Conservation (phyloP, 53 echinoderm and acorn worm species). For the Zoroaster sp. region DNA sequence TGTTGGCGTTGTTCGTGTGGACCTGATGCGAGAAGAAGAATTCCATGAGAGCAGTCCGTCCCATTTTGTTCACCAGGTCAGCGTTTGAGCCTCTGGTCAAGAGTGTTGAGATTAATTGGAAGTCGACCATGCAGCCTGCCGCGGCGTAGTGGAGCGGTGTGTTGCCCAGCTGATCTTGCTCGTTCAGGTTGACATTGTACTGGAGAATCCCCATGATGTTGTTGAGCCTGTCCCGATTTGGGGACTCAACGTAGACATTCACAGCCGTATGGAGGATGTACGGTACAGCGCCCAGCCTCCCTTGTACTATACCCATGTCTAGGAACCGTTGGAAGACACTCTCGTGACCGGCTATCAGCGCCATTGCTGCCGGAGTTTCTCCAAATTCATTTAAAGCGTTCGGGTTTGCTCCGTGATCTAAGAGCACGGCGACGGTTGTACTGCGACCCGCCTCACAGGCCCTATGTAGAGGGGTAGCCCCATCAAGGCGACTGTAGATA, state of each 20-base stretch:
- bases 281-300: conserved; percentile 29
- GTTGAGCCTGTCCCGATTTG: conserved; percentile 5
- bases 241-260: conserved; percentile 18
- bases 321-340: conserved; percentile 18
- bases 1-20: conserved; percentile 28
- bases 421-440: conserved; percentile 28
- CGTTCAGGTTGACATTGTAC: conserved; percentile 7
- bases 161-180: conserved; percentile 44
- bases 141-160: conserved; percentile 55
- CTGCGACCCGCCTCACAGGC: conserved; percentile 54
- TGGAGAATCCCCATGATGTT: conserved; percentile 3
- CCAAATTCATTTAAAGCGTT: conserved; percentile 38
- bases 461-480: conserved; percentile 55
- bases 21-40: conserved; percentile 24
- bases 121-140: conserved; percentile 42
- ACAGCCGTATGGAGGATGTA: conserved; percentile 42
- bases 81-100: conserved; percentile 53
- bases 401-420: conserved; percentile 40
- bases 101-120: conserved; percentile 32
- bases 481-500: conserved; percentile 29
- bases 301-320: neutral
- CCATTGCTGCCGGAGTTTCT: conserved; percentile 33
- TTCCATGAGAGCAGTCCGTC: conserved; percentile 15
- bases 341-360: conserved; percentile 40
- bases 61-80: conserved; percentile 55